Conservation (phyloP, 2,888 invertebrate species). For the Camponotus fellah region DNA sequence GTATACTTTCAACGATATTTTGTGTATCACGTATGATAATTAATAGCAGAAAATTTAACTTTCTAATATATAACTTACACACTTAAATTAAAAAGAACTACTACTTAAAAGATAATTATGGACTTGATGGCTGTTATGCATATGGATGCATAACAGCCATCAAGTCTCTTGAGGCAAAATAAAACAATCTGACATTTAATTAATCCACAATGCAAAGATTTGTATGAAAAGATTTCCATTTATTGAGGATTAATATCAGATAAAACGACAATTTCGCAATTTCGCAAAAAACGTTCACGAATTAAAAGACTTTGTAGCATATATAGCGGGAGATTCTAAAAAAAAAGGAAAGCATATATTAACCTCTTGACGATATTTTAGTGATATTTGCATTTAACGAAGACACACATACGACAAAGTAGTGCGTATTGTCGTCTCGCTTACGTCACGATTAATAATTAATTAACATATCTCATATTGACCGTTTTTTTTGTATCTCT, state of each 20-base stretch:
- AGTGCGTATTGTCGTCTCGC: background rate
- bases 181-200: background rate
- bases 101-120: background rate
- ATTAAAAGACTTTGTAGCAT: background rate
- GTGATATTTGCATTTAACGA: conserved; percentile 28
- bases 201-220: background rate
- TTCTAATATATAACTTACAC: background rate
- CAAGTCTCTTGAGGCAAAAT: background rate
- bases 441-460: conserved; percentile 22
- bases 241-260: background rate
- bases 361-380: background rate
- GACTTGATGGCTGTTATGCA: too few relatives aligned
- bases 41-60: background rate
- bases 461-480: conserved; percentile 14
- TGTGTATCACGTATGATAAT: background rate
- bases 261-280: background rate
- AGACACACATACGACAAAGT: background rate
- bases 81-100: background rate
- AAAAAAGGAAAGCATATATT: conserved; percentile 13
- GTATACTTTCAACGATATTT: background rate
- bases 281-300: background rate
- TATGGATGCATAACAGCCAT: background rate
- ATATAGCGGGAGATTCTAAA: background rate
- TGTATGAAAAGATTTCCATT: background rate
- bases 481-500: conserved; percentile 12